These are phyloP conservation scores for Drosophila aldrichi DNA, from an alignment of 2,888 invertebrate genomes.

Conservation along the genomic window DNA sequence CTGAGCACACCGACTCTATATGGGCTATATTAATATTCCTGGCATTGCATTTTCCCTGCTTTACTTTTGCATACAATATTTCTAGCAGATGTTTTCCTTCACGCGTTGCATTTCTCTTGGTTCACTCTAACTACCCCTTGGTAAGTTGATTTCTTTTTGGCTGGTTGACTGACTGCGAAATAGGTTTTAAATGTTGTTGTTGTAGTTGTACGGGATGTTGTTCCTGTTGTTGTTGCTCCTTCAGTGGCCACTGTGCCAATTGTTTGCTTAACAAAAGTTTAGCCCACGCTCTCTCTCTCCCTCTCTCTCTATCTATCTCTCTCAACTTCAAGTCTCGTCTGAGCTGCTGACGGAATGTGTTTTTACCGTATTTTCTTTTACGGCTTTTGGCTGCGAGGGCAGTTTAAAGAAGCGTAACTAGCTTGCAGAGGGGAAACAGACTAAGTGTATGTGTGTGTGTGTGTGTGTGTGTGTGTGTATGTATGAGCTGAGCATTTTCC, in stretches of 20 bases:
- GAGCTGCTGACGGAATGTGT: slow-evolving; percentile 20
- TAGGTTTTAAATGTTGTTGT: slow-evolving; percentile 74
- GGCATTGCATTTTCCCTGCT: neutral
- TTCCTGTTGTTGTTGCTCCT: slow-evolving; percentile 28
- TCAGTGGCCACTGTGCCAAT: slow-evolving; percentile 73
- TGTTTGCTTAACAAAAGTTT: slow-evolving; percentile 83
- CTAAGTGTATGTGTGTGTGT: neutral
- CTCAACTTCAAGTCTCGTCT: slow-evolving; percentile 27
- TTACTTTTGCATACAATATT: neutral
- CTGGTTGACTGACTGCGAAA: slow-evolving; percentile 67
- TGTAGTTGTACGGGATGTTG: slow-evolving; percentile 21
- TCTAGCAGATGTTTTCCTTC: neutral
- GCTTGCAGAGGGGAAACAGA: slow-evolving; percentile 22
- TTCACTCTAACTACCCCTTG: neutral
- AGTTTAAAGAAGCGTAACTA: slow-evolving; percentile 76
- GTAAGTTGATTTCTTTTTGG: slow-evolving; percentile 60
- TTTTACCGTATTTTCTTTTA: slow-evolving; percentile 70
- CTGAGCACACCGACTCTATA: neutral
- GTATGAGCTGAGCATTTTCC: slow-evolving; percentile 5
- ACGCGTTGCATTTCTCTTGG: neutral
- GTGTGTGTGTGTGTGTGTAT: too few relatives aligned
- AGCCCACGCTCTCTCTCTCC: slow-evolving; percentile 38
- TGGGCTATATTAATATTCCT: neutral
- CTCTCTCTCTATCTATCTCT: neutral
- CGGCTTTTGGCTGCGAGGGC: slow-evolving; percentile 55